Percentiles rank a stretch among this genome's conserved stretches.
Conservation (phyloP, 2,113 vertebrate genomes). For the Pangasianodon hypophthalmus region DNA sequence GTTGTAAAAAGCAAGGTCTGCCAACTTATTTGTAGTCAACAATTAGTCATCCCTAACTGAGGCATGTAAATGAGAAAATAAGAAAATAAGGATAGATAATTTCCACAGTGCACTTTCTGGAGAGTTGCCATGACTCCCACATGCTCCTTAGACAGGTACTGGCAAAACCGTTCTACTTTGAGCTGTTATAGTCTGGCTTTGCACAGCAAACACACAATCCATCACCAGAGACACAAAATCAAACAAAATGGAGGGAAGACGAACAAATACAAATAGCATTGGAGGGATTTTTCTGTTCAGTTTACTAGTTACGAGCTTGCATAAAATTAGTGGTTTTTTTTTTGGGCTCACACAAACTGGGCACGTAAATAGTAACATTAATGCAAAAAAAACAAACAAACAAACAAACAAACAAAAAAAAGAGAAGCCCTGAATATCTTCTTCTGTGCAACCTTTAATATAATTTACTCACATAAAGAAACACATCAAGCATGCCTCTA, state of each 20-base stretch:
- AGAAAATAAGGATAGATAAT: constrained; percentile 31
- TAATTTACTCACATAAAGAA: not conserved
- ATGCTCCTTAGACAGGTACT: constrained; percentile 47
- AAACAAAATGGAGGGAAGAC: constrained; percentile 36
- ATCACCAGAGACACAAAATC: constrained; percentile 49
- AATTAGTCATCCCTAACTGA: constrained; percentile 28
- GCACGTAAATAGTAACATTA: not conserved
- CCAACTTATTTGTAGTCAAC: constrained; percentile 35
- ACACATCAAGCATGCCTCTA: not conserved
- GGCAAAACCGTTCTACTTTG: constrained; percentile 32
- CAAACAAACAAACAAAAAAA: no score
- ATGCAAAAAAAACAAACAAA: not conserved
- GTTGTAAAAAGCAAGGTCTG: not conserved
- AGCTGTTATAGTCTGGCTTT: constrained; percentile 43
- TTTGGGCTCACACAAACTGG: not conserved
- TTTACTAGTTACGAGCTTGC: not conserved
- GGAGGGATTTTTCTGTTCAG: not conserved
- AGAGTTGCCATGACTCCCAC: constrained; percentile 50
- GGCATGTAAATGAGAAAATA: constrained; percentile 27
- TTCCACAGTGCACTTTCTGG: constrained; percentile 18
- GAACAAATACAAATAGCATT: constrained; percentile 27
- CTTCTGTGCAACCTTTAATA: not conserved
- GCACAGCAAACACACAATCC: constrained; percentile 54
- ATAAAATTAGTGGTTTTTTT: not conserved
- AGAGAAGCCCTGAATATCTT: not conserved